Conservation (phyloP, 2,888 invertebrate genomes). For the Molorchus minor region DNA sequence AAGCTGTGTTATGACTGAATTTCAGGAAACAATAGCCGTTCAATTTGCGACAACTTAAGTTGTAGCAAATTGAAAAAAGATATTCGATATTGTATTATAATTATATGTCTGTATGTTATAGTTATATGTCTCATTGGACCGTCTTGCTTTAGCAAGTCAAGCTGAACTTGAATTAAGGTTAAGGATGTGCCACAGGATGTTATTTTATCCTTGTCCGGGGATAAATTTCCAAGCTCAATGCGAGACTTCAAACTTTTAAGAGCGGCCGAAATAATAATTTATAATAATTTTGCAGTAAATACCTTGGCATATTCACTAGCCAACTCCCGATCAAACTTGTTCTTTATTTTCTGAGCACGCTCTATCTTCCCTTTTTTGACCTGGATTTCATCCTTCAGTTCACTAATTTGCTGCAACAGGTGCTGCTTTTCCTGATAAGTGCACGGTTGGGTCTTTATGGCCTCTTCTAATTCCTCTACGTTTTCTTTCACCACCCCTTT, state of each 20-base stretch:
- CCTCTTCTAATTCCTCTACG: constrained; percentile 9
- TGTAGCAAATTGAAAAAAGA: no score
- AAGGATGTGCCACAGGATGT: no score
- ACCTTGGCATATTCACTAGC: constrained; percentile 21
- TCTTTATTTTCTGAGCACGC: constrained; percentile 23
- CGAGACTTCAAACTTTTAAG: not conserved
- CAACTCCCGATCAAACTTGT: constrained; percentile 23
- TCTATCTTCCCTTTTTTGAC: constrained; percentile 24
- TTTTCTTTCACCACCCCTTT: not conserved
- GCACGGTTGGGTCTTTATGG: constrained; percentile 25
- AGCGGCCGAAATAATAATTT: not conserved
- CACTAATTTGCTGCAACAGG: constrained; percentile 17
- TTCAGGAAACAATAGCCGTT: no score
- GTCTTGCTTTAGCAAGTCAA: no score
- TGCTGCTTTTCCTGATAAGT: constrained; percentile 26
- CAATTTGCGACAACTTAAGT: no score
- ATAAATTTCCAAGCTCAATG: no score
- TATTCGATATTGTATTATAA: no score
- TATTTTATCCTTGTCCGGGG: no score
- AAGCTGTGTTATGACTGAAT: no score
- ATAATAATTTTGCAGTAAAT: not conserved
- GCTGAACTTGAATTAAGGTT: no score
- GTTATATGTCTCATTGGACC: no score
- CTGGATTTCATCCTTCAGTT: constrained; percentile 19
- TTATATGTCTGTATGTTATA: no score